phyloP scores from a whole-genome alignment of 92 coral and sea anemone genomes.

The Epizoanthus rinbou region DNA sequence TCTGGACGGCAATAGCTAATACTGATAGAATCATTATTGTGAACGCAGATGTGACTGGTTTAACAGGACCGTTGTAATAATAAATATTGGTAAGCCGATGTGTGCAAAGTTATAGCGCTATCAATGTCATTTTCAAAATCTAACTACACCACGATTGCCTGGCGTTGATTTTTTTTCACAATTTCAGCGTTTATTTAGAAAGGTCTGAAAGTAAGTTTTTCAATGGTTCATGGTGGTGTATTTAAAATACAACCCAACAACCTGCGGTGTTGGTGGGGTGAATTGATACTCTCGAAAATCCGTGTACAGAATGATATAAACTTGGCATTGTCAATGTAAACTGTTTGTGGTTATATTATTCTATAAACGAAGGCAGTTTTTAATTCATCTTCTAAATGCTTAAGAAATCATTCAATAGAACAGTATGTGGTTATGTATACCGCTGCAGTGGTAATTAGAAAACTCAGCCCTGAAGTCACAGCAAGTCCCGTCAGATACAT shows the following conservation, averaged over 20 bases:
- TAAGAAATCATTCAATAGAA: conserved; percentile 15
- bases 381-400: conserved; percentile 14
- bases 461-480: not conserved
- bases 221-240: conserved; percentile 11
- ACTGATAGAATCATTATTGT: not conserved
- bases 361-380: not conserved
- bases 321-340: conserved; percentile 2
- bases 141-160: no score
- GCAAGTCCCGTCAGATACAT: conserved; percentile 5
- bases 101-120: not conserved
- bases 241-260: conserved; percentile 3
- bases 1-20: not conserved
- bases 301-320: not conserved
- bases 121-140: not conserved
- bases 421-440: conserved; percentile 40
- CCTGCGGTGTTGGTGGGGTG: not conserved
- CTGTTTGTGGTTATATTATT: conserved; percentile 5
- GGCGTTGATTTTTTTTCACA: not conserved
- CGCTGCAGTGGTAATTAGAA: not conserved
- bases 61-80: not conserved
- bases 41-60: conserved; percentile 6
- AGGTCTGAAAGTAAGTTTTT: conserved; percentile 22
- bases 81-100: not conserved
- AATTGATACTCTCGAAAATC: not conserved
- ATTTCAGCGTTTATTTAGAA: not conserved